These are phyloP conservation scores for Cyrtorhinus lividipennis DNA, from an alignment of 1,140 invertebrate genomes.

Conservation along the genomic window DNA sequence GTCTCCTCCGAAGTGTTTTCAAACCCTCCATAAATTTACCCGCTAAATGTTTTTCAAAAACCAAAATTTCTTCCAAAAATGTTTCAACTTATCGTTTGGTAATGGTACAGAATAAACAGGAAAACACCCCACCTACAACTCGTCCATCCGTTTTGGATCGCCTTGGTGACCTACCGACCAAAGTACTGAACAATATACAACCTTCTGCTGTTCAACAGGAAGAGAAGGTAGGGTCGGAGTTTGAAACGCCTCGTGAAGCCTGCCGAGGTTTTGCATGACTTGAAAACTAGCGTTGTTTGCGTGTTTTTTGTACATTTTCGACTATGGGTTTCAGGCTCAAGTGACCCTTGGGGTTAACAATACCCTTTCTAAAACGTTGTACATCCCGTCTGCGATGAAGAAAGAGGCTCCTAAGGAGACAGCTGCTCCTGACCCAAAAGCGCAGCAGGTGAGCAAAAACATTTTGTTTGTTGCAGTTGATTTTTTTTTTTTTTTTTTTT, in stretches of 20 bases:
- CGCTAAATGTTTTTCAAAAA: too few relatives aligned
- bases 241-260: neutral
- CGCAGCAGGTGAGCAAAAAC: neutral
- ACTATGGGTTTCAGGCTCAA: neutral
- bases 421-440: neutral
- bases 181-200: slow-evolving; percentile 34
- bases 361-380: slow-evolving; percentile 40
- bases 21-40: too few relatives aligned
- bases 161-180: slow-evolving; percentile 34
- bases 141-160: slow-evolving; percentile 36
- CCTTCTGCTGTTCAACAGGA: slow-evolving; percentile 31
- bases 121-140: slow-evolving; percentile 37
- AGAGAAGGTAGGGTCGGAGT: slow-evolving; percentile 15
- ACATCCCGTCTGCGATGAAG: slow-evolving; percentile 28
- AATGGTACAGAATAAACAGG: slow-evolving; percentile 37
- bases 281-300: too few relatives aligned
- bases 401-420: slow-evolving; percentile 45
- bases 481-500: neutral
- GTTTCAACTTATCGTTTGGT: too few relatives aligned
- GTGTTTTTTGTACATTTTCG: neutral
- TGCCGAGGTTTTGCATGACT: neutral
- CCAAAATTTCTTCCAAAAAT: too few relatives aligned
- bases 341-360: slow-evolving; percentile 31
- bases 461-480: too few relatives aligned
- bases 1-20: too few relatives aligned